A percentile compares a stretch with the other conserved stretches of the same genome.
phyloP scores from a whole-genome alignment of 2,888 invertebrate genomes.

The Marasmarcha lunaedactyla region DNA sequence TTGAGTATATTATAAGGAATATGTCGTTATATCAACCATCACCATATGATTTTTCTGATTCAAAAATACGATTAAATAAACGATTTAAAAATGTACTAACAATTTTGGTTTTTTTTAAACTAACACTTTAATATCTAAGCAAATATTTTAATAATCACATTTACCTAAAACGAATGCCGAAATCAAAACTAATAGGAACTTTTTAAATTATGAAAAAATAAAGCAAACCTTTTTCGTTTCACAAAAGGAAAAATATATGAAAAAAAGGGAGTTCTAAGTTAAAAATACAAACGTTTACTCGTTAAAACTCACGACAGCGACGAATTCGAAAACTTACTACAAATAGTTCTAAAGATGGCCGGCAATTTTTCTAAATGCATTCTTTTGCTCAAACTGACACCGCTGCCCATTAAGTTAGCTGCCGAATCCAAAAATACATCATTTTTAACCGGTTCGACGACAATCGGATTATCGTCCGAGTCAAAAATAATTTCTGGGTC shows the following conservation, averaged over 20 bases:
- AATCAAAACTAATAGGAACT: neutral
- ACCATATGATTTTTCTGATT: no score
- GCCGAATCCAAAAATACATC: constrained; percentile 18
- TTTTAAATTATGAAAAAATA: neutral
- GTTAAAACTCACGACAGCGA: constrained; percentile 21
- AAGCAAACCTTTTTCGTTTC: no score
- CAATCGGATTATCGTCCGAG: constrained; percentile 45
- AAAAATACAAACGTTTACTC: neutral
- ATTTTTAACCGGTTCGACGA: constrained; percentile 34
- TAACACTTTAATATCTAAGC: no score
- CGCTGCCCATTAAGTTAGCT: constrained; percentile 16
- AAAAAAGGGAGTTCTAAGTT: no score
- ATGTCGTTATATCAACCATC: no score
- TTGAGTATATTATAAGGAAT: no score
- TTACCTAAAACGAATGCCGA: no score
- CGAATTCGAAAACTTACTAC: constrained; percentile 31
- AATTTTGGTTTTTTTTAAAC: no score
- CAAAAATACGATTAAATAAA: no score
- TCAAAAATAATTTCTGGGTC: constrained; percentile 64
- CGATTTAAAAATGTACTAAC: no score
- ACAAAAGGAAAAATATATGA: neutral
- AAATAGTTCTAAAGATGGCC: constrained; percentile 33
- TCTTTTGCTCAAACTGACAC: constrained; percentile 25
- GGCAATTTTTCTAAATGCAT: constrained; percentile 33
- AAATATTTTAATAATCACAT: no score